These are phyloP conservation scores for Amphipoea oculea DNA, from an alignment of 2,888 invertebrate species.

Conservation along the genomic window DNA sequence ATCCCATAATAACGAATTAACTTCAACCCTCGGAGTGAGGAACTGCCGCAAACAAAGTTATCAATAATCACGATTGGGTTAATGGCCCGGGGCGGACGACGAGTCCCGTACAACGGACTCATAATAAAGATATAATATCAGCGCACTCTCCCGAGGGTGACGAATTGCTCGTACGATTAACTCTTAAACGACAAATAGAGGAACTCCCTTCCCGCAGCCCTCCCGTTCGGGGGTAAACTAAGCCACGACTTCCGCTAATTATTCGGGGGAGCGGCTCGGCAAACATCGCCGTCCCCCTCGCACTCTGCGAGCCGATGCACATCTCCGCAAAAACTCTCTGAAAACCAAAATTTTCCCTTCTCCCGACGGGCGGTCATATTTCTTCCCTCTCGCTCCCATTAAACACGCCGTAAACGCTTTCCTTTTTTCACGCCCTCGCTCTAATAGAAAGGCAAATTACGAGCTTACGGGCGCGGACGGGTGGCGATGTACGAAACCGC, in stretches of 20 bases:
- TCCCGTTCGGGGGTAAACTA: slow-evolving; percentile 87
- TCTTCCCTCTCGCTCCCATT: slow-evolving; percentile 90
- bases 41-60: slow-evolving; percentile 81
- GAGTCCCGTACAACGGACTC: slow-evolving; percentile 79
- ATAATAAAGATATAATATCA: slow-evolving; percentile 89
- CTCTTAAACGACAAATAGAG: slow-evolving; percentile 91
- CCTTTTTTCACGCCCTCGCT: slow-evolving; percentile 91
- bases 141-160: slow-evolving; percentile 88
- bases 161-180: slow-evolving; percentile 90
- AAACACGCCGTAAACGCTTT: slow-evolving; percentile 91
- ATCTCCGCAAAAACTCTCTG: slow-evolving; percentile 90
- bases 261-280: slow-evolving; percentile 86
- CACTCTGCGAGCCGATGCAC: slow-evolving; percentile 87
- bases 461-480: slow-evolving; percentile 91
- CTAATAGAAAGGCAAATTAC: slow-evolving; percentile 91
- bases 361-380: slow-evolving; percentile 89
- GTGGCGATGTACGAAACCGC: slow-evolving; percentile 90
- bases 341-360: slow-evolving; percentile 90
- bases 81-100: slow-evolving; percentile 83
- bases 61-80: slow-evolving; percentile 88
- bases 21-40: slow-evolving; percentile 61
- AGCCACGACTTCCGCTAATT: slow-evolving; percentile 90
- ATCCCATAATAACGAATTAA: slow-evolving; percentile 47
- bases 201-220: slow-evolving; percentile 87
- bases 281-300: slow-evolving; percentile 84